Conservation (phyloP, 2,797 vertebrate genomes). For the Bufotes viridis region DNA sequence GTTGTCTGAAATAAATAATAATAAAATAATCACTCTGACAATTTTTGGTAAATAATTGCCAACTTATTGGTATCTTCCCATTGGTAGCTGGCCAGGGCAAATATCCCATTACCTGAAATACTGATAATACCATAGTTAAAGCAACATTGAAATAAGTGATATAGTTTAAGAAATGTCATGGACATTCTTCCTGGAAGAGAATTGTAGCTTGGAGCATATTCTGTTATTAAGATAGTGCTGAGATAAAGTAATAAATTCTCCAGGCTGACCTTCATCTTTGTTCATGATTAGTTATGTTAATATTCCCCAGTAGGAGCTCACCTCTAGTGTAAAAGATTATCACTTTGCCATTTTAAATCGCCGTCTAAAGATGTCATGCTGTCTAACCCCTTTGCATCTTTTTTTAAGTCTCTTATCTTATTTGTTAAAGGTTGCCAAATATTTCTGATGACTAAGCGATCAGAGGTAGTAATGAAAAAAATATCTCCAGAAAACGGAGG, state of each 20-base stretch:
- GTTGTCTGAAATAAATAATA: too few species aligned
- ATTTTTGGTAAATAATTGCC: background rate
- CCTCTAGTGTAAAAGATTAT: conserved; percentile 49
- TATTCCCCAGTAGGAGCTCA: conserved; percentile 41
- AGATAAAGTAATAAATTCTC: conserved; percentile 50
- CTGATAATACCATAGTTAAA: background rate
- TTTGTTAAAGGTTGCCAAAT: conserved; percentile 45
- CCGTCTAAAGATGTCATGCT: conserved; percentile 38
- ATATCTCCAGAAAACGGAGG: conserved; percentile 40
- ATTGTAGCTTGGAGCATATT: background rate
- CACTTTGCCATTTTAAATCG: conserved; percentile 47
- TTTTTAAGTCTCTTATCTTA: conserved; percentile 42
- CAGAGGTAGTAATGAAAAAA: conserved; percentile 52
- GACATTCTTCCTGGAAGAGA: background rate
- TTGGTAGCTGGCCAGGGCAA: background rate
- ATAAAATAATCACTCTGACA: background rate
- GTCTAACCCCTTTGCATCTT: conserved; percentile 39
- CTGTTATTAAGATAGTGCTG: conserved; percentile 40
- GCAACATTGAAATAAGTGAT: background rate
- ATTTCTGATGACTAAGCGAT: conserved; percentile 58
- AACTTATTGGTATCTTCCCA: background rate
- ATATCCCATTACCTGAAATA: background rate
- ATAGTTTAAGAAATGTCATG: background rate
- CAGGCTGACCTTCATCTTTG: conserved; percentile 51
- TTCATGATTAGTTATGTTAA: conserved; percentile 53